phyloP scores from a whole-genome alignment of 2,113 vertebrate genomes.

The Centropus unirufus region DNA sequence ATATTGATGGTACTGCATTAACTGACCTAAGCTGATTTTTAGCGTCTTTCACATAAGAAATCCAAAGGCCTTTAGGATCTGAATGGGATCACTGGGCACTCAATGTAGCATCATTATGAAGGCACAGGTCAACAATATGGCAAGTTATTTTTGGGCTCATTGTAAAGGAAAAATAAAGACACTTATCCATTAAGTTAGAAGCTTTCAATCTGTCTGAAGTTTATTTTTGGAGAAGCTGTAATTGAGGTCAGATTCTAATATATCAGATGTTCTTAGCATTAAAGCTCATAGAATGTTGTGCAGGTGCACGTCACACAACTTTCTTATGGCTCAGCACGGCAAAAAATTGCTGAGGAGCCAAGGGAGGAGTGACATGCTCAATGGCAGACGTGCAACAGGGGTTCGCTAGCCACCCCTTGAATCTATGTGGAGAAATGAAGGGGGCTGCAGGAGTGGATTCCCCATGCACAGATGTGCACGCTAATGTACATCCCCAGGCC shows the following conservation, averaged over 20 bases:
- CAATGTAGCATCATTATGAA: background rate
- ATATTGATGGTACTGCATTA: background rate
- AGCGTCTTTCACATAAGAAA: background rate
- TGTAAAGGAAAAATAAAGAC: background rate
- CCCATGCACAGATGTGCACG: rapidly evolving
- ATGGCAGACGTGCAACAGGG: background rate
- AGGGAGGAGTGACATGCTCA: background rate
- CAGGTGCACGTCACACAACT: rapidly evolving
- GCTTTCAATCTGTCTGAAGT: background rate
- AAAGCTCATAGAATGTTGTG: background rate
- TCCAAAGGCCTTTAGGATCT: background rate
- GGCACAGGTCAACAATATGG: background rate
- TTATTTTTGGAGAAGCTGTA: background rate
- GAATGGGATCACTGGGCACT: background rate
- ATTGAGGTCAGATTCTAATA: background rate
- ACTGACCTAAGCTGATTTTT: background rate
- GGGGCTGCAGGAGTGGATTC: background rate
- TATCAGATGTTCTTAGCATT: background rate
- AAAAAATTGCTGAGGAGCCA: background rate
- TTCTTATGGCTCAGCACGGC: background rate
- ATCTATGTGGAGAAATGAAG: background rate
- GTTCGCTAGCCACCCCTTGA: background rate
- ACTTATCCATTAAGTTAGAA: background rate
- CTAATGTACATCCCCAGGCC: background rate
- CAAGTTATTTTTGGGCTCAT: background rate